Evolutionary conservation across 2,797 vertebrate genomes (phyloP), one percentile per base, ranked within the genome.

Genomic region (Sciaenops ocellatus): DNA sequence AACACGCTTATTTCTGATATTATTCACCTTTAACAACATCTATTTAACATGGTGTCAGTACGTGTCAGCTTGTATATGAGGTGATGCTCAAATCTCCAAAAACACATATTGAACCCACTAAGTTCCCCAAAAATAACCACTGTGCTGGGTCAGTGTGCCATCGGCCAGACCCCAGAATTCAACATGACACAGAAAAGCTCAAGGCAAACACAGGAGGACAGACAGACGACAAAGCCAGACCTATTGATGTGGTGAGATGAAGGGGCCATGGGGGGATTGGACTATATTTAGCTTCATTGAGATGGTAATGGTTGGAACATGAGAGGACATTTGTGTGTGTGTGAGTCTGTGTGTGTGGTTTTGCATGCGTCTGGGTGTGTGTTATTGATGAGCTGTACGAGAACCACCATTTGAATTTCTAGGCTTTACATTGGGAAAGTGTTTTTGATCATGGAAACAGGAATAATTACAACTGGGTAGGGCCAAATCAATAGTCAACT

Each of bases 241-340:
- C 88, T 75, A 93, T 91, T 93, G 92, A 94, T 93, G 92, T 91
- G 78, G 54, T 1, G 24, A 89, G 86, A 93, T 93, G 89, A 94
- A 94, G 92, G 91, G 87, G 76, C 70, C 1, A 12, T 38, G 42
- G 79, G 83, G 85, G 84, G 88, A 84, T 15, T 69, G 84, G 73
- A 76, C 90, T 93, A 94, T 92, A 92, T 94, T 94, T 93, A 93
- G 92, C 83, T 87, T 92, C 84, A 94, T 93, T 94, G 93, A 93
- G 81, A 94, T 94, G 94, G 69, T 94, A 94, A 94, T 94, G 85
- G 82, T 71, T 86, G 78, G 70, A 86, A 90, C 90, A 93, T 91
- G 83, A 93, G 88, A 91, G 80, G 85, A 82, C 59, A 3, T 44
- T 16, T 66, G 73, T 78, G 66, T 76, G 13, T 67, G 65, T 71